Evolutionary conservation across 1,140 invertebrate genomes (phyloP), one percentile per base, ranked within the genome.

Genomic region (Heterodera schachtii): DNA sequence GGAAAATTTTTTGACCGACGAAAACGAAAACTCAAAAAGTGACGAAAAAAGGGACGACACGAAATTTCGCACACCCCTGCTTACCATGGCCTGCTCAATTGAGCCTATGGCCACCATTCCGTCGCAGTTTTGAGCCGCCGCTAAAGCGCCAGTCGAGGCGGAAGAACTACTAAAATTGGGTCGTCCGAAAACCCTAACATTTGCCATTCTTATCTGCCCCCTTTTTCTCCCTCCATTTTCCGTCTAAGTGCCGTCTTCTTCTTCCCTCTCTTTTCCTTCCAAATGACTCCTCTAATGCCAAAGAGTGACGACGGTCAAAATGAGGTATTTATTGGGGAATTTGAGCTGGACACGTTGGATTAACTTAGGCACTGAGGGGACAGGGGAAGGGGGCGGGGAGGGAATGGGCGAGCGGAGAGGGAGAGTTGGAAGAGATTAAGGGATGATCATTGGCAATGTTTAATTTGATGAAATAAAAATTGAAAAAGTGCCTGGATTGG

Each of bases 21-120:
- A n/a, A n/a, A n/a, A n/a, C n/a, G n/a, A n/a, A n/a, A n/a, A n/a
- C n/a, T n/a, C n/a, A n/a, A n/a, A n/a, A n/a, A n/a, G n/a, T n/a
- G n/a, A n/a, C n/a, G n/a, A n/a, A n/a, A n/a, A n/a, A n/a, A n/a
- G n/a, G n/a, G n/a, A n/a, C n/a, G n/a, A n/a, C n/a, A n/a, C n/a
- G n/a, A n/a, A n/a, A n/a, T n/a, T n/a, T n/a, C n/a, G n/a, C n/a
- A n/a, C n/a, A n/a, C n/a, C n/a, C n/a, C n/a, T n/a, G n/a, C n/a
- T n/a, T n/a, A 90, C 87, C 89, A 90, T 90, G 11, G 89, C 89
- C 66, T 90, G 89, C 70, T 90, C 89, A 73, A 90, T 90, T 9
- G 85, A 84, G 73, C 87, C 84, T 44, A 86, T 86, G 9, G 86
- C 86, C 41, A 86, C 85, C 64, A 80, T 74, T 41, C 64, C 31